Conservation (phyloP, 1,140 invertebrate genomes). For the Parapsyche elsis region DNA sequence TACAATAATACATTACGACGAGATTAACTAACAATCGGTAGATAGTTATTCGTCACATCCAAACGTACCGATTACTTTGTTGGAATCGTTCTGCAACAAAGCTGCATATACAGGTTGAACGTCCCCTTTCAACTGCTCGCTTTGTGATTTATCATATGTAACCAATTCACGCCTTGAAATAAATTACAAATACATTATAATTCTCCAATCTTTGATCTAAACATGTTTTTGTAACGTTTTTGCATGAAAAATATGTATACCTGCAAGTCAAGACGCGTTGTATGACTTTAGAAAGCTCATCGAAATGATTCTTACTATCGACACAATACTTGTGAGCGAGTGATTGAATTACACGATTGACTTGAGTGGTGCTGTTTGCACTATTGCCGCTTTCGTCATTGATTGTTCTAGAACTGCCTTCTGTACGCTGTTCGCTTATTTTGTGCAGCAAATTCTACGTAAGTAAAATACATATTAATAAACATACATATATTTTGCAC, state of each 20-base stretch:
- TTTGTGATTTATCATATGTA: constrained; percentile 89
- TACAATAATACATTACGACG: too few relatives aligned
- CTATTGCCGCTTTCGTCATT: constrained; percentile 69
- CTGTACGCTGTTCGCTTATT: constrained; percentile 80
- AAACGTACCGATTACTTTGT: constrained; percentile 59
- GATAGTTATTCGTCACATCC: background rate
- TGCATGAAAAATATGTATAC: constrained; percentile 56
- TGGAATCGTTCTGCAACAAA: constrained; percentile 62
- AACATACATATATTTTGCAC: background rate
- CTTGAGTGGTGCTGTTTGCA: constrained; percentile 70
- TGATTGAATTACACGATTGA: constrained; percentile 86
- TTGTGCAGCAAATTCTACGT: constrained; percentile 76
- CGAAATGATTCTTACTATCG: constrained; percentile 94
- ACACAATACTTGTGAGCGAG: constrained; percentile 94
- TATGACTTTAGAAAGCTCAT: constrained; percentile 96
- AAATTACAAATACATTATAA: constrained; percentile 37
- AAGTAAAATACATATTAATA: constrained; percentile 49
- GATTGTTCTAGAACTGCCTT: constrained; percentile 64
- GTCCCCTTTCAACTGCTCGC: constrained; percentile 66
- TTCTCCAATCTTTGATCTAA: too few relatives aligned
- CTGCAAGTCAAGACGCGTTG: constrained; percentile 91
- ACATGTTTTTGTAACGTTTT: too few relatives aligned
- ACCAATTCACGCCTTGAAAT: constrained; percentile 82
- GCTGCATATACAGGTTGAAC: constrained; percentile 64
- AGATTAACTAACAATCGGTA: too few relatives aligned